phyloP scores from a whole-genome alignment of 2,888 invertebrate genomes.

The Teleogryllus oceanicus region DNA sequence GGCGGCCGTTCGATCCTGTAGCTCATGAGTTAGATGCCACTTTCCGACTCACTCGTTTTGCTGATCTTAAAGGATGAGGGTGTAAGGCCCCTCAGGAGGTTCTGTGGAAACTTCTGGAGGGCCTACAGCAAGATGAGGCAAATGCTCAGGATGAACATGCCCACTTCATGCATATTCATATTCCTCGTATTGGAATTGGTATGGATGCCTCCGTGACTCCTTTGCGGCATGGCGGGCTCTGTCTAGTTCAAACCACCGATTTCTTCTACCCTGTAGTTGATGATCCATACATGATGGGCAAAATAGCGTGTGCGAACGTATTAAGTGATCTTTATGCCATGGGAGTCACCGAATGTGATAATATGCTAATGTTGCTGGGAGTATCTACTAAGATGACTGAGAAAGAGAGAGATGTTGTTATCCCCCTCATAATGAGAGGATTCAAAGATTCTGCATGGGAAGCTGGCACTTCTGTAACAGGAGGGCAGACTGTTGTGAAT shows the following conservation, averaged over 20 bases:
- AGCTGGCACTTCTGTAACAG: conserved; percentile 66
- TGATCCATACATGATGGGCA: conserved; percentile 74
- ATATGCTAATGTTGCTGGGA: conserved; percentile 72
- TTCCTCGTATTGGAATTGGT: conserved; percentile 74
- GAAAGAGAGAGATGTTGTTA: conserved; percentile 67
- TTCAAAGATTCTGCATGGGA: conserved; percentile 71
- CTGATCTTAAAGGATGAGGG: conserved; percentile 90
- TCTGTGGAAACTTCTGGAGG: conserved; percentile 68
- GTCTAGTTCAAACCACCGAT: conserved; percentile 80
- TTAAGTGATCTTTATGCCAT: conserved; percentile 81
- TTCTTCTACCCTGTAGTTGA: conserved; percentile 84
- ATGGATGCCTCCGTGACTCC: conserved; percentile 82
- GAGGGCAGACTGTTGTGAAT: conserved; percentile 73
- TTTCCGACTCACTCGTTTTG: conserved; percentile 90
- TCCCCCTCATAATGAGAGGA: conserved; percentile 72
- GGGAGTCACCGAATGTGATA: conserved; percentile 78
- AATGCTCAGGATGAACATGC: conserved; percentile 77
- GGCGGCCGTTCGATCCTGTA: conserved; percentile 65
- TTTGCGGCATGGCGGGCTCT: conserved; percentile 66
- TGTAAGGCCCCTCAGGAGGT: conserved; percentile 94
- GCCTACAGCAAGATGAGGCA: conserved; percentile 50
- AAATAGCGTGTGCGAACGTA: conserved; percentile 80
- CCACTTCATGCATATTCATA: conserved; percentile 86
- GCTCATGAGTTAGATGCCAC: conserved; percentile 85
- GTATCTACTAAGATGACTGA: conserved; percentile 73